Conservation (phyloP, 2,797 vertebrate genomes). For the Hypotaenidia okinawae region DNA sequence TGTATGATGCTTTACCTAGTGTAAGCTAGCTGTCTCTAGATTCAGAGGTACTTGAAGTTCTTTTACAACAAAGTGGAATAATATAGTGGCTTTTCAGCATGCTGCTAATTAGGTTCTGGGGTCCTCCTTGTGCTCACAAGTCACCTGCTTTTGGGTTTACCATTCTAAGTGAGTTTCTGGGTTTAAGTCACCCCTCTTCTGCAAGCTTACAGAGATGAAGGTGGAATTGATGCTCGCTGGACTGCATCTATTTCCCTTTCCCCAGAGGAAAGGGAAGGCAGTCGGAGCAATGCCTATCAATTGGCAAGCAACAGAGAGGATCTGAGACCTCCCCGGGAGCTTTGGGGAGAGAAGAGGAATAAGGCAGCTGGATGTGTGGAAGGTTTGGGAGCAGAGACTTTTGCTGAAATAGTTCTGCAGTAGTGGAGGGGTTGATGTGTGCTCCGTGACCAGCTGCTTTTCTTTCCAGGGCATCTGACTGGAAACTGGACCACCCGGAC, state of each 20-base stretch:
- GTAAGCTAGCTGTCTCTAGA: not conserved
- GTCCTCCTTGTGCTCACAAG: not conserved
- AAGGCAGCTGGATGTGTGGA: not conserved
- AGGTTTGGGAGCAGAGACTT: not conserved
- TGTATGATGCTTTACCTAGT: not conserved
- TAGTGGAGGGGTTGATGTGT: not conserved
- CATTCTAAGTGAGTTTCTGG: not conserved
- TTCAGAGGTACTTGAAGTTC: not conserved
- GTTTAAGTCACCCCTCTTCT: not conserved
- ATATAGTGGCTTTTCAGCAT: not conserved
- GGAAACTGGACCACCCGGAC: constrained; percentile 95
- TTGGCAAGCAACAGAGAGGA: not conserved
- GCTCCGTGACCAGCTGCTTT: not conserved
- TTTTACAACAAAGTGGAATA: not conserved
- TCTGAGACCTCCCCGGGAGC: not conserved
- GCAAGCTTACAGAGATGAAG: not conserved
- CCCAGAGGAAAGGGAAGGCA: not conserved
- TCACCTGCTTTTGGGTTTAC: not conserved
- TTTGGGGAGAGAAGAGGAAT: not conserved
- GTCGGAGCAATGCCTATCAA: not conserved
- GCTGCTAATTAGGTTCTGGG: not conserved
- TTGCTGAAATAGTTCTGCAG: not conserved
- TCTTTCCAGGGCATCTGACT: constrained; percentile 89
- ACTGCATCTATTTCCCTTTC: not conserved
- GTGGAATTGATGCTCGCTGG: not conserved